Percentiles rank a stretch among this genome's conserved stretches.
phyloP scores from a whole-genome alignment of 2,797 vertebrate genomes.

The Anguilla marmorata region DNA sequence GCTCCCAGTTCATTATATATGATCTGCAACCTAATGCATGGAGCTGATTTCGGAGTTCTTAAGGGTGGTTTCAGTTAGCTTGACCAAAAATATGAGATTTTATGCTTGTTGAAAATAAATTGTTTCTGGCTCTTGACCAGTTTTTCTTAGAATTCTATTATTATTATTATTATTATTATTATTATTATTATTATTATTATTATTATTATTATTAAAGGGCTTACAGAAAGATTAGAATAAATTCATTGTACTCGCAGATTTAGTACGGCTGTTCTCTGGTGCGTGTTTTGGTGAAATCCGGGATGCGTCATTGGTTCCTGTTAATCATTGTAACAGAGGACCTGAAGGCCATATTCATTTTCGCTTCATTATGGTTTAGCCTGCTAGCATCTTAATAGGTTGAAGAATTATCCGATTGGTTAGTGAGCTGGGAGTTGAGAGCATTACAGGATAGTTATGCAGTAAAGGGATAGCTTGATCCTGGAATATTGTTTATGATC shows the following conservation, averaged over 20 bases:
- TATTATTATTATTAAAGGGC: slow-evolving; percentile 46
- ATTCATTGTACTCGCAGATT: slow-evolving; percentile 70
- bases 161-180: slow-evolving; percentile 38
- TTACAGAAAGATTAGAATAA: slow-evolving; percentile 53
- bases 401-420: slow-evolving; percentile 66
- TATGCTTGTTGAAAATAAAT: neutral
- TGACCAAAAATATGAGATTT: neutral
- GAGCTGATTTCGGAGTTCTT: neutral
- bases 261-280: slow-evolving; percentile 71
- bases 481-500: slow-evolving; percentile 90
- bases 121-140: neutral
- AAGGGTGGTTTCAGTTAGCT: slow-evolving; percentile 11
- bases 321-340: slow-evolving; percentile 76
- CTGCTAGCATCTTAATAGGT: slow-evolving; percentile 67
- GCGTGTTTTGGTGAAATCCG: slow-evolving; percentile 69
- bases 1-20: neutral
- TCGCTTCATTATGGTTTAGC: slow-evolving; percentile 65
- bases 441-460: slow-evolving; percentile 57
- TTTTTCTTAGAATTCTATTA: neutral
- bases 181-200: slow-evolving; percentile 31
- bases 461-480: slow-evolving; percentile 75
- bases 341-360: slow-evolving; percentile 67
- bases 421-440: slow-evolving; percentile 54
- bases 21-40: neutral
- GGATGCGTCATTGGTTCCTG: slow-evolving; percentile 74